Base-by-base conservation (phyloP, 2,797 vertebrate genomes). In the Pangasius larnaudii region DNA sequence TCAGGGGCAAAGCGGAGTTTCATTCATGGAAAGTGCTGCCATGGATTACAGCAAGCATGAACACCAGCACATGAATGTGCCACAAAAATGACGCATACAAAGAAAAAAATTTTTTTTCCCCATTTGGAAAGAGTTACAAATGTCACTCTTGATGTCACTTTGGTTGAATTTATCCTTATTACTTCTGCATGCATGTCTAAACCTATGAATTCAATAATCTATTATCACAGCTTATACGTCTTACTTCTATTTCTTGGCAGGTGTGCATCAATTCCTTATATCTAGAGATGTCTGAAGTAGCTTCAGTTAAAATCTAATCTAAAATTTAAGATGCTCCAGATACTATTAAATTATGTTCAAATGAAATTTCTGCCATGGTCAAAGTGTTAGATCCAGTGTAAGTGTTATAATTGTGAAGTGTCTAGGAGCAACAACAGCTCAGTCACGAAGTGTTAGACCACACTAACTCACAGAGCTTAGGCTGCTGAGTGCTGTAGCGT, bases 41-140 rank as follows among this genome's bases (percentile, higher is more conserved):
- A 74, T 91, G 59, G 53, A 46, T 84, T 75, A 79, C 46, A 16
- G 51, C 56, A 46, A n/a, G 79, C 14, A 11, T 71, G 36, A n/a
- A 24, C 75, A 78, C n/a, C 36, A 51, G 59, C 72, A 88, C 56
- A 53, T 53, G 81, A 56, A 75, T 22, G 39, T 53, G 33, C 42
- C 59, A 75, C 86, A 71, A 27, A 67, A 24, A 42, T 89, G 56
- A 80, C 22, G 36, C 42, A 65, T 69, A 46, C 5, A 18, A 1
- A n/a, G 22, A 42, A 80, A 53, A 77, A 8, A 24, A 16, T 49
- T 49, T 39, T 11, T 75, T n/a, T 33, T 22, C 0, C 0, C 4
- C 2, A 16, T 77, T 51, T 69, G 30, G 5, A 30, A 79, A 10
- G 16, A 9, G 5, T 27, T 27, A 19, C 27, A 30, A 39, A 81